These are phyloP conservation scores for Lumbricus terrestris DNA, from an alignment of 2,888 invertebrate genomes.

Conservation along the genomic window DNA sequence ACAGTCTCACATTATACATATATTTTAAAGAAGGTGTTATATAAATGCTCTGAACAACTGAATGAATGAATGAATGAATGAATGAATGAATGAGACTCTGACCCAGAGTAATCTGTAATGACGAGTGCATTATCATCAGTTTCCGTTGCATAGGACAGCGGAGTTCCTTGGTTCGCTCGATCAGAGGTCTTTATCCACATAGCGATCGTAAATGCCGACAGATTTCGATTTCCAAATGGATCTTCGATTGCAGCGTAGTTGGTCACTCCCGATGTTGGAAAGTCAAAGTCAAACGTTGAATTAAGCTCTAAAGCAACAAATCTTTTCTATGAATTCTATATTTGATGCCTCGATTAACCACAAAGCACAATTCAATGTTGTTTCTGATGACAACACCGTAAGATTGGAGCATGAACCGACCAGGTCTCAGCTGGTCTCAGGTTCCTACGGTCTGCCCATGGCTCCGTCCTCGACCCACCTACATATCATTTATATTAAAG, in stretches of 20 bases:
- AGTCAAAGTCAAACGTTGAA: constrained; percentile 65
- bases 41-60: neutral
- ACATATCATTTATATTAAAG: too few species aligned
- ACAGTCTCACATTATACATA: too few species aligned
- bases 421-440: too few species aligned
- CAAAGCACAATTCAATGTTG: neutral
- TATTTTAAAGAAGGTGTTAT: neutral
- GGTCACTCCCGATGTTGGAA: constrained; percentile 64
- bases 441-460: too few species aligned
- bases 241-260: constrained; percentile 65
- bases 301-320: constrained; percentile 55
- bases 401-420: too few species aligned
- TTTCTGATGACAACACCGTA: neutral
- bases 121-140: constrained; percentile 68
- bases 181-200: constrained; percentile 70
- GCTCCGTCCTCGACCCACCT: too few species aligned
- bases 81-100: constrained; percentile 34
- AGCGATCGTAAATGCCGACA: constrained; percentile 65
- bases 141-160: constrained; percentile 69
- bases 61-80: neutral
- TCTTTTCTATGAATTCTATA: neutral
- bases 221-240: constrained; percentile 49
- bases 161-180: constrained; percentile 69
- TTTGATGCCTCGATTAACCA: neutral
- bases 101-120: constrained; percentile 72